These are phyloP conservation scores for Trichogramma dendrolimi DNA, from an alignment of 2,888 invertebrate genomes.

Conservation along the genomic window DNA sequence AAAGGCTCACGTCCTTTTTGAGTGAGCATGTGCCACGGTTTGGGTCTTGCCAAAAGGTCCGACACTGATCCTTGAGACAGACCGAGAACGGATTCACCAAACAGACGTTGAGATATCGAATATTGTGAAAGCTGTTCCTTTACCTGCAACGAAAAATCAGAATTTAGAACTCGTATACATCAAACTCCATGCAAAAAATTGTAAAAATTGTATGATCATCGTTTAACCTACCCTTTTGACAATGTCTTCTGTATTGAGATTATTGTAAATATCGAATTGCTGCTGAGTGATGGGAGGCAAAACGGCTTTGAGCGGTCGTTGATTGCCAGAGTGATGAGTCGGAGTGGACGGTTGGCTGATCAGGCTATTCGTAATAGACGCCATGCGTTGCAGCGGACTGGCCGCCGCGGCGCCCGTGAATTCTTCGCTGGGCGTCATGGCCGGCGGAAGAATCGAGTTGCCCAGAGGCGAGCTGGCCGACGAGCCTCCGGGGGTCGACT, in stretches of 20 bases:
- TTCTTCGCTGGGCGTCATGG: slow-evolving; percentile 76
- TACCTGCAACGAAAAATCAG: slow-evolving; percentile 55
- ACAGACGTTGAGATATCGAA: slow-evolving; percentile 94
- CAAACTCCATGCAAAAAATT: too few species aligned
- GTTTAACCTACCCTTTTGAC: slow-evolving; percentile 69
- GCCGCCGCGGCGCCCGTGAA: slow-evolving; percentile 78
- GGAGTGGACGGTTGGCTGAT: slow-evolving; percentile 86
- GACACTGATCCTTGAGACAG: slow-evolving; percentile 96
- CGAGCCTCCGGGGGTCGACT: slow-evolving; percentile 65
- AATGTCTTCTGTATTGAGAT: slow-evolving; percentile 96
- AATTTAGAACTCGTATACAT: slow-evolving; percentile 3
- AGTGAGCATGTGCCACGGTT: slow-evolving; percentile 99
- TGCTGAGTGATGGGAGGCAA: slow-evolving; percentile 97
- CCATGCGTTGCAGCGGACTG: slow-evolving; percentile 94
- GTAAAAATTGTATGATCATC: too few species aligned
- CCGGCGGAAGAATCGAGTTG: slow-evolving; percentile 81
- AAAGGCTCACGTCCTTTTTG: slow-evolving; percentile 95
- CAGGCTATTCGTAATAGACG: slow-evolving; percentile 93
- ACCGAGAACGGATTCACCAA: slow-evolving; percentile 97
- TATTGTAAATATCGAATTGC: slow-evolving; percentile 96
- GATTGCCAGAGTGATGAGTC: slow-evolving; percentile 77
- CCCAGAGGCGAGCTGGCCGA: slow-evolving; percentile 81
- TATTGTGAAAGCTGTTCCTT: slow-evolving; percentile 93
- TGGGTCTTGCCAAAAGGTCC: slow-evolving; percentile 92
- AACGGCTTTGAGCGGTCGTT: slow-evolving; percentile 90